phyloP scores from a whole-genome alignment of 2,113 vertebrate genomes.

The Neodon shergylaensis region DNA sequence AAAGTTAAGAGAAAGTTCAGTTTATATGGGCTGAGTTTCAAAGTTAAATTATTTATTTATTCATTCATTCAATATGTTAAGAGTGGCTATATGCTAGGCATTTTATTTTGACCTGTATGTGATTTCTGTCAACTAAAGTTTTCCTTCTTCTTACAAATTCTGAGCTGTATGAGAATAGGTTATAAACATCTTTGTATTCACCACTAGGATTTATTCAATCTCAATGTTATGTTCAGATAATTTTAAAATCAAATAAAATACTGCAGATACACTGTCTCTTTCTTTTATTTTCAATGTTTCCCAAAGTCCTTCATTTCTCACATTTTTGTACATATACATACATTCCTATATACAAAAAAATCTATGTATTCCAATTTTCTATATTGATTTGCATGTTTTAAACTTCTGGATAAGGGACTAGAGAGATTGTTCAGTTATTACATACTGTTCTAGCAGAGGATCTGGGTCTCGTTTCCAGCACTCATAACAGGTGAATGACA shows the following conservation, averaged over 20 bases:
- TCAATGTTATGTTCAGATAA: conserved; percentile 26
- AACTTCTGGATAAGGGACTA: neutral
- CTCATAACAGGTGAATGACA: neutral
- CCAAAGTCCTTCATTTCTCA: neutral
- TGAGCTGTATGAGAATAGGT: neutral
- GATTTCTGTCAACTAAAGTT: neutral
- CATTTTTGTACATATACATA: conserved; percentile 27
- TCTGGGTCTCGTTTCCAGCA: neutral
- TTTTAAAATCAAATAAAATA: conserved; percentile 15
- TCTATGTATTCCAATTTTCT: neutral
- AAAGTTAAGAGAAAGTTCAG: neutral
- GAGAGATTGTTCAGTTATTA: neutral
- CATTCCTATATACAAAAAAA: neutral
- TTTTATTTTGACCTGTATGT: neutral
- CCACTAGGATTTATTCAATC: neutral
- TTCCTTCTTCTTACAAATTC: neutral
- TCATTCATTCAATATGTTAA: neutral
- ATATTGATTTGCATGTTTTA: neutral
- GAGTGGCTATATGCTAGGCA: neutral
- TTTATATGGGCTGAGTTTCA: neutral
- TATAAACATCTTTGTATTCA: neutral
- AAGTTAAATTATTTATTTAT: neutral
- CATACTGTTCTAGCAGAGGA: neutral
- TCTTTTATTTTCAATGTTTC: neutral
- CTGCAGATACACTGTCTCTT: neutral